A percentile compares a stretch with the other conserved stretches of the same genome.
phyloP scores from a whole-genome alignment of 1,140 invertebrate species.

The Drosophila obscura region DNA sequence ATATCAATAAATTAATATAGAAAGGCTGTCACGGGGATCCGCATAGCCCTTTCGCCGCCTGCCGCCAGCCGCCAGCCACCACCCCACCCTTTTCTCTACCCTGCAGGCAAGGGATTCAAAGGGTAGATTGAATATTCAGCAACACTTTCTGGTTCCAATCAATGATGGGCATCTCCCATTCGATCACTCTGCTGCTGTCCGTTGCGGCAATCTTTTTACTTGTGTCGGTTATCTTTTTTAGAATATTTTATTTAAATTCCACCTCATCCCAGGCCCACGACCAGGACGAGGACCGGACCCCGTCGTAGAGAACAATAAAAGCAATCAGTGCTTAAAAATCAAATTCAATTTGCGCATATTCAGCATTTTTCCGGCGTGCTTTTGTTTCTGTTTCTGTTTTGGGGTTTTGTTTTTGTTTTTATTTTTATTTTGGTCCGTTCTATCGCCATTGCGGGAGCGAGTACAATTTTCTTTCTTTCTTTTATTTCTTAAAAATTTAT shows the following conservation, averaged over 20 bases:
- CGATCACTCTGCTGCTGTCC: neutral
- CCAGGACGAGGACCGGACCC: constrained; percentile 5
- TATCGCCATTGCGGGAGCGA: constrained; percentile 30
- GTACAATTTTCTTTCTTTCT: constrained; percentile 38
- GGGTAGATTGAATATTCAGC: too few relatives aligned
- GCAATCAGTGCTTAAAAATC: constrained; percentile 81
- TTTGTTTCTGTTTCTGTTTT: constrained; percentile 45
- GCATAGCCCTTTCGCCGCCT: neutral
- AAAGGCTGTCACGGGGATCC: neutral
- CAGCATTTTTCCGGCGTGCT: constrained; percentile 69
- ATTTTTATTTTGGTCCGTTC: constrained; percentile 30
- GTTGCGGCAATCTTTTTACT: constrained; percentile 4
- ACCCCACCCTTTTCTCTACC: neutral
- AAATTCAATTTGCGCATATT: constrained; percentile 81
- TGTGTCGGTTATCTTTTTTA: constrained; percentile 35
- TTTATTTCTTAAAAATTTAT: constrained; percentile 65
- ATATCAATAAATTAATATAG: constrained; percentile 69
- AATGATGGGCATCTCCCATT: neutral
- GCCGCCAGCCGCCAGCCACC: neutral
- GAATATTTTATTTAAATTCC: constrained; percentile 75
- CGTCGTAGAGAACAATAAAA: constrained; percentile 71
- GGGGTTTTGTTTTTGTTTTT: constrained; percentile 26
- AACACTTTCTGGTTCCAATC: neutral
- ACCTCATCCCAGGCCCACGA: constrained; percentile 6
- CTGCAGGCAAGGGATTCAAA: neutral